Evolutionary conservation across 37 sponge, comb jelly and placozoan genomes (phyloP), one percentile per base, ranked within the genome.

Genomic region (Chondrilla cf. caribensis): DNA sequence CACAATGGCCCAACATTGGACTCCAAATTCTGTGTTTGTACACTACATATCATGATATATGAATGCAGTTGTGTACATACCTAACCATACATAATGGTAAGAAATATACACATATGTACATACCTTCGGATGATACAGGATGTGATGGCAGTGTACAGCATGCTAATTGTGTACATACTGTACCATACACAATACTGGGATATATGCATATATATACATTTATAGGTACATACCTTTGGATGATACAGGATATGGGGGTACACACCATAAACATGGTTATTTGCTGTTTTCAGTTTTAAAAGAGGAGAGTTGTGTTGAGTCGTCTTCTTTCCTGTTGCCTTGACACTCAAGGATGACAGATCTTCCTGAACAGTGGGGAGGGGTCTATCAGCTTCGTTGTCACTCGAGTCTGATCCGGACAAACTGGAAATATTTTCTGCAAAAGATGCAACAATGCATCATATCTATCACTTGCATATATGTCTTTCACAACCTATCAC

Each of bases 381-480:
- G 18, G 2, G 24, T 2, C 43, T 9, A 3, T 73, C 44, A 0
- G 36, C 76, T 26, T 55, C 87, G 35, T 70, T 60, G 21, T 85
- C 83, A 31, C 68, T 67, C 18, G 42, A 25, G 32, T 80, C 82
- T 43, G 94, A 94, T 29, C 94, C 94, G 40, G 94, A 94, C 60
- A 94, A 87, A 70, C 94, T 94, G 29, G 94, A 94, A 54, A 94
- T 88, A 54, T 85, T 88, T 55, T 81, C 89, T 88, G 78, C 33
- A 9, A 65, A 40, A 57, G 54, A 33, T 25, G 62, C 5, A 28
- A 62, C 11, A 55, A 55, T 11, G 17, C n/a, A n/a, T n/a, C n/a
- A n/a, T n/a, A n/a, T n/a, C n/a, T n/a, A n/a, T n/a, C n/a, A n/a
- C n/a, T n/a, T n/a, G n/a, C n/a, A n/a, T n/a, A n/a, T n/a, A n/a